These are phyloP conservation scores for Hypena proboscidalis DNA, from an alignment of 2,888 invertebrate genomes.

Conservation along the genomic window DNA sequence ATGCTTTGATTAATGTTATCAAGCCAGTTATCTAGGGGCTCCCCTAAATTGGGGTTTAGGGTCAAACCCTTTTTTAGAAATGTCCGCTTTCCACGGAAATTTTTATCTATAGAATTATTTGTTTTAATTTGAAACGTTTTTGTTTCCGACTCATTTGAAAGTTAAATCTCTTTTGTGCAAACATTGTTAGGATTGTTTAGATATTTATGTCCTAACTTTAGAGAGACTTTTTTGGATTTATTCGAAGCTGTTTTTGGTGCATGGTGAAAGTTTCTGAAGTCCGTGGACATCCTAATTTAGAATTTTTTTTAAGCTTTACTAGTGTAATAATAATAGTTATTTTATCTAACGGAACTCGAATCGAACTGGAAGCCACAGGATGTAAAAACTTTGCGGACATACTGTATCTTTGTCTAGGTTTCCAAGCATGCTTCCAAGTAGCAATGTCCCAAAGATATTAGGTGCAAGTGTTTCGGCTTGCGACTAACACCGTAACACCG, in stretches of 20 bases:
- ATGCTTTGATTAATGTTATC: slow-evolving; percentile 82
- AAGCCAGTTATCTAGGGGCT: slow-evolving; percentile 68
- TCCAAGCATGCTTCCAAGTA: too few relatives aligned
- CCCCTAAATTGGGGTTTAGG: slow-evolving; percentile 73
- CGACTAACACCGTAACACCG: slow-evolving; percentile 24
- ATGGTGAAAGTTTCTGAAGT: too few relatives aligned
- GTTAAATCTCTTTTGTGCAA: slow-evolving; percentile 7
- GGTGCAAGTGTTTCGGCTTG: slow-evolving; percentile 22
- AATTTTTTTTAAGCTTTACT: too few relatives aligned
- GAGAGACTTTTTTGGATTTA: slow-evolving; percentile 4
- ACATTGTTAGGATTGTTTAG: slow-evolving; percentile 11
- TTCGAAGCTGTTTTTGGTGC: slow-evolving; percentile 5
- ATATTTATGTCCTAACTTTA: slow-evolving; percentile 1
- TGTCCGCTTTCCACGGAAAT: slow-evolving; percentile 38
- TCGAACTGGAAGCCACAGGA: too few relatives aligned
- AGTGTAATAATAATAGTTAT: too few relatives aligned
- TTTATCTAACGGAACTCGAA: too few relatives aligned
- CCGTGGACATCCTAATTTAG: too few relatives aligned
- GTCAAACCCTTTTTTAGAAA: slow-evolving; percentile 55
- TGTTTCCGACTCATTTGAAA: slow-evolving; percentile 26
- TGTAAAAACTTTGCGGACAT: too few relatives aligned
- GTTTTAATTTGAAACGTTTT: slow-evolving; percentile 40
- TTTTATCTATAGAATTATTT: slow-evolving; percentile 55
- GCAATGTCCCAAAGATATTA: too few relatives aligned
- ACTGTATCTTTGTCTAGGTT: too few relatives aligned